A percentile compares a stretch with the other conserved stretches of the same genome.
These are phyloP conservation scores for Epinephelus cyanopodus DNA, from an alignment of 2,113 vertebrate genomes.

Conservation along the genomic window DNA sequence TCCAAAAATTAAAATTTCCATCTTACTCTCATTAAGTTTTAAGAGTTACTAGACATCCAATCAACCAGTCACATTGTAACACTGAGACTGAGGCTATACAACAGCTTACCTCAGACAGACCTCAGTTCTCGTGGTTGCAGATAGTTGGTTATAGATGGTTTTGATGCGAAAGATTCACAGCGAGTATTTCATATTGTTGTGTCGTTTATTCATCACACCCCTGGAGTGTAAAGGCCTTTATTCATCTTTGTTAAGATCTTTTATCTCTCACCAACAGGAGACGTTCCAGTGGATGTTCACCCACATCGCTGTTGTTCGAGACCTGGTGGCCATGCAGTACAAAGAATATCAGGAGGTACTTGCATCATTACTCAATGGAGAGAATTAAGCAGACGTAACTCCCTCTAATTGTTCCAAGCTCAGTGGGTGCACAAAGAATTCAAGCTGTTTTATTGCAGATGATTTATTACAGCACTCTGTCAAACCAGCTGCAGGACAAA, in stretches of 20 bases:
- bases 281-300: slow-evolving; percentile 99
- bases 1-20: no score
- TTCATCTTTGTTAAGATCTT: background rate
- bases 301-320: slow-evolving; percentile 96
- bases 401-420: background rate
- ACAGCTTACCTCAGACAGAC: no score
- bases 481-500: background rate
- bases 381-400: background rate
- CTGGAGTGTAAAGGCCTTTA: no score
- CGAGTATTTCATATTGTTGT: no score
- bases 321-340: slow-evolving; percentile 97
- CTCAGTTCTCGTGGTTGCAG: no score
- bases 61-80: no score
- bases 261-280: slow-evolving; percentile 84
- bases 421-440: background rate
- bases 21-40: no score
- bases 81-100: no score
- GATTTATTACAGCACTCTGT: background rate
- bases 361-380: accelerated
- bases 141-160: no score
- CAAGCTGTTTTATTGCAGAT: background rate
- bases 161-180: no score
- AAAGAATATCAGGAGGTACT: slow-evolving; percentile 97
- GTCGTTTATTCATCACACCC: no score
- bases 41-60: no score